Evolutionary conservation across 2,113 vertebrate species (phyloP), one percentile per base, ranked within the genome.

Genomic region (Haemorhous mexicanus): DNA sequence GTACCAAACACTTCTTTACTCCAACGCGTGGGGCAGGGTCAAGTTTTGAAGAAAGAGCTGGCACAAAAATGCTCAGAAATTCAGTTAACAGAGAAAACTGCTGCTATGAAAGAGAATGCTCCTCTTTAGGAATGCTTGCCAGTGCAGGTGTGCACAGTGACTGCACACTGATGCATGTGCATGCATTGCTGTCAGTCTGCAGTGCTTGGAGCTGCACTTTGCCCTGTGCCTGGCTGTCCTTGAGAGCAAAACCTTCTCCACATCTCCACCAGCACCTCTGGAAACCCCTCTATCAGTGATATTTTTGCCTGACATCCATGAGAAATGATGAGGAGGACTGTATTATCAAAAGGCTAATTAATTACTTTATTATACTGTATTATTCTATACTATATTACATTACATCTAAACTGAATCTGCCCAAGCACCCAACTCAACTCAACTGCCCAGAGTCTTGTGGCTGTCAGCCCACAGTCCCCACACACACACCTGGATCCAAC

Each of bases 121-220:
- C 21, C 55, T 46, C 59, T 43, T 56, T 0, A 56, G 28, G 55
- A 55, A 78, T 8, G 27, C 28, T 13, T 37, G 50, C 13, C 33
- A 47, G 4, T 10, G 28, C 6, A 46, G 55, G 28, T 3, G 22
- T 16, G 74, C 81, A 6, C 41, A 47, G 47, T 18, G 37, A 8
- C 70, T 82, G 58, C 24, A 55, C 27, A 14, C 61, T 59, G 16
- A 22, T 12, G 43, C 21, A 16, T 8, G 16, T 9, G 52, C 21
- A 17, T 13, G 16, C 43, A n/a, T 26, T 56, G 44, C 2, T 73
- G 58, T 52, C 52, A 28, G 24, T 5, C 30, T 32, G 28, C 47
- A 6, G 6, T 9, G 1, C 56, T 49, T n/a, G 17, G 18, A 12
- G 59, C 61, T 39, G 33, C 0, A 0, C 63, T 62, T 44, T 81